A percentile compares a stretch with the other conserved stretches of the same genome.
Conservation (phyloP, 2,797 vertebrate genomes). For the Loris lydekkerianus region DNA sequence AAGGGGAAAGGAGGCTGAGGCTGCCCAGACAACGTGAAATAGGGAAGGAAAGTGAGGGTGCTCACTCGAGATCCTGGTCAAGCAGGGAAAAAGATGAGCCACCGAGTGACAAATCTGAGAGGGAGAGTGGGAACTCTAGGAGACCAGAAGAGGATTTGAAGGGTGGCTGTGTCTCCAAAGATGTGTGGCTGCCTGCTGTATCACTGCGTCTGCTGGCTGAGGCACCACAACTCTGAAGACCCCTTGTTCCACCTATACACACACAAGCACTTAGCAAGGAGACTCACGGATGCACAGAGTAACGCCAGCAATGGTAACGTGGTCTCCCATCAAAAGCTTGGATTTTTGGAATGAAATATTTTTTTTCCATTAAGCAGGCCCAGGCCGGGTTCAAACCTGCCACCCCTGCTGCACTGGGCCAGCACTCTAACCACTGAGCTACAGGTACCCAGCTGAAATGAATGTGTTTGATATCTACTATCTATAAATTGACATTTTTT, state of each 20-base stretch:
- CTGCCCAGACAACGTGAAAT: background rate
- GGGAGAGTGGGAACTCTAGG: background rate
- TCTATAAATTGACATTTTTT: background rate
- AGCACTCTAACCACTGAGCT: too few relatives aligned
- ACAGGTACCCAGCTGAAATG: too few relatives aligned
- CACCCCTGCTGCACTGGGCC: too few relatives aligned
- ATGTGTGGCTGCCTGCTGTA: background rate
- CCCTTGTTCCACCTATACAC: fast-evolving
- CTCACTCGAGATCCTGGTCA: background rate
- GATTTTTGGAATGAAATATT: background rate
- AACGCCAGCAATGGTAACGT: background rate
- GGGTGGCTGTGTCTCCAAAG: background rate
- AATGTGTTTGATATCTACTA: too few relatives aligned
- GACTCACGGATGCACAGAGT: background rate
- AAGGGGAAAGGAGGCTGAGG: background rate
- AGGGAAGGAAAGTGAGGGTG: background rate
- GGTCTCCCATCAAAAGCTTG: background rate
- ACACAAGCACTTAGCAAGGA: background rate
- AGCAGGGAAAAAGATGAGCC: background rate
- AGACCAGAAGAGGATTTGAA: background rate
- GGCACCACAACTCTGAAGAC: background rate
- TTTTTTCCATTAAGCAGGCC: too few relatives aligned
- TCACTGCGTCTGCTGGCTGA: background rate
- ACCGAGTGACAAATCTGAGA: background rate
- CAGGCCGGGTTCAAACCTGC: too few relatives aligned